Conservation (phyloP, 2,113 vertebrate species). For the Macquaria australasica region DNA sequence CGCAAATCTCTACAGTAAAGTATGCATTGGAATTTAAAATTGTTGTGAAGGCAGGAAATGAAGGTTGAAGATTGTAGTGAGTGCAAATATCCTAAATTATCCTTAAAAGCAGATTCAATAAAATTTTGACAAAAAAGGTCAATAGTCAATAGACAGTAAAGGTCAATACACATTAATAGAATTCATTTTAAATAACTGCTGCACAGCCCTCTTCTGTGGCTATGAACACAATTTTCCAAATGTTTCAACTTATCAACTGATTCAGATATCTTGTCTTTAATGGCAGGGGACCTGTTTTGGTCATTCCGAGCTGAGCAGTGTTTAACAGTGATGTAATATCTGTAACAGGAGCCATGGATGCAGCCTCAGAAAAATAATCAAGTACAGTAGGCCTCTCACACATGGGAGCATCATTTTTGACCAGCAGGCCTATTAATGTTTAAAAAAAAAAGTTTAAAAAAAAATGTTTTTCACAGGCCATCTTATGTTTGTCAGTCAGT, state of each 20-base stretch:
- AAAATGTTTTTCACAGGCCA: background rate
- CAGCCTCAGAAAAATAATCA: background rate
- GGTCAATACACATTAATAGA: slow-evolving; percentile 12
- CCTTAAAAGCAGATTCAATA: slow-evolving; percentile 22
- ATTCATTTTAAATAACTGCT: slow-evolving; percentile 4
- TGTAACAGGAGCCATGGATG: too few relatives aligned
- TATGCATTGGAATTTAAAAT: background rate
- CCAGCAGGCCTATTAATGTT: too few relatives aligned
- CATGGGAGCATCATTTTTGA: background rate
- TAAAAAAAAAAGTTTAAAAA: too few relatives aligned
- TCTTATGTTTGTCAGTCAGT: background rate
- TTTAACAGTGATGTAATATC: background rate
- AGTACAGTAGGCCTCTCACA: background rate
- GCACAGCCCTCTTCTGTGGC: background rate
- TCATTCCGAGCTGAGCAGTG: background rate
- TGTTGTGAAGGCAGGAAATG: background rate
- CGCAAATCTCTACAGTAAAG: background rate
- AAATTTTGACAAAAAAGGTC: slow-evolving; percentile 27
- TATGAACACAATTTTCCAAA: background rate
- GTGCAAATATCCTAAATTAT: background rate
- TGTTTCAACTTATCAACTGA: background rate
- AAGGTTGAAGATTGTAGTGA: too few relatives aligned
- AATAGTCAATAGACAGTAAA: slow-evolving; percentile 27
- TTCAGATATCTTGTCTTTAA: background rate
- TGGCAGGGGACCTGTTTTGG: background rate